phyloP scores from a whole-genome alignment of 2,888 invertebrate species.

The Macrophya alboannulata region DNA sequence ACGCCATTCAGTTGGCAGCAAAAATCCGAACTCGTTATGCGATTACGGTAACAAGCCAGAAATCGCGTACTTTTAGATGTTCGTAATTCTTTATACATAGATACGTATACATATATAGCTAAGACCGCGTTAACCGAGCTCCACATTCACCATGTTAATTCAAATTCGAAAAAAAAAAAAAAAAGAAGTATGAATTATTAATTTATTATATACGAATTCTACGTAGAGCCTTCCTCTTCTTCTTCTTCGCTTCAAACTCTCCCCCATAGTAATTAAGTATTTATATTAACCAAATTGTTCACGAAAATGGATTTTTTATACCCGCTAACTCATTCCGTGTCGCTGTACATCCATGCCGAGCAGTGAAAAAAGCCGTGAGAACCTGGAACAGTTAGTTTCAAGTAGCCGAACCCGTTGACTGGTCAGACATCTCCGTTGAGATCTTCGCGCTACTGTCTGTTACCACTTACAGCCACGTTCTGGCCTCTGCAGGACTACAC shows the following conservation, averaged over 20 bases:
- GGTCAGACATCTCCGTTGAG: conserved; percentile 37
- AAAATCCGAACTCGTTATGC: conserved; percentile 12
- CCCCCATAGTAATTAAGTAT: too few species aligned
- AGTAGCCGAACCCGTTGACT: conserved; percentile 43
- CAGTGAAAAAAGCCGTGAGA: background rate
- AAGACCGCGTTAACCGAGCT: background rate
- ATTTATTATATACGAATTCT: background rate
- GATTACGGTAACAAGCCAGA: background rate
- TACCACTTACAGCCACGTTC: background rate
- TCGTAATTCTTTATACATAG: background rate
- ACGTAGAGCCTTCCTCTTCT: background rate
- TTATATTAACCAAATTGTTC: background rate
- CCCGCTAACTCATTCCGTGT: background rate
- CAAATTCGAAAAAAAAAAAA: background rate
- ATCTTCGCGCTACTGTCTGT: background rate
- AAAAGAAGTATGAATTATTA: background rate
- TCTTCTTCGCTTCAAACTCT: too few species aligned
- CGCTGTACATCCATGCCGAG: background rate
- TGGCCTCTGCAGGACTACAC: background rate
- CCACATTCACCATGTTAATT: background rate
- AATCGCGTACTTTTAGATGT: conserved; percentile 10
- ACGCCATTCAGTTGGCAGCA: conserved; percentile 39
- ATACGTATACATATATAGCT: too few species aligned
- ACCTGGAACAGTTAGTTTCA: background rate
- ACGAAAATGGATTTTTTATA: background rate